Evolutionary conservation across 2,113 vertebrate genomes (phyloP).

Genomic region (Triplophysa siluroides): DNA sequence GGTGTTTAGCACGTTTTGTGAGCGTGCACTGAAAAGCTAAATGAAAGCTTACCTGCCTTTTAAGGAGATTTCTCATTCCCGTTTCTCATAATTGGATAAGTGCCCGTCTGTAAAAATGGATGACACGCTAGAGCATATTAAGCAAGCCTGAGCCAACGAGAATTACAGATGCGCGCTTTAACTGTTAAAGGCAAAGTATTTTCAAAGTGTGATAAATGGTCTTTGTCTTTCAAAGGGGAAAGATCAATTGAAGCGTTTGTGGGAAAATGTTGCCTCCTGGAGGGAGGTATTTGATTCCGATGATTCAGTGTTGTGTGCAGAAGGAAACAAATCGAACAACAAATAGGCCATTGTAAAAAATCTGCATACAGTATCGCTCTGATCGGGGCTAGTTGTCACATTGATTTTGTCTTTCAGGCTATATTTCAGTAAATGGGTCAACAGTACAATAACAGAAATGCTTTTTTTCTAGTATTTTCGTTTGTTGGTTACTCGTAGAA

Average conservation of each 20-base stretch:
- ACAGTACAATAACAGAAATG: too few relatives aligned
- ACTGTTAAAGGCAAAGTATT: slow-evolving; percentile 68
- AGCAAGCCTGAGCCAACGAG: slow-evolving; percentile 61
- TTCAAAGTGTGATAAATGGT: slow-evolving; percentile 70
- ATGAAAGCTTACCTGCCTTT: slow-evolving; percentile 59
- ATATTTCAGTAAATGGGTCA: too few relatives aligned
- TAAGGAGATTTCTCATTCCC: slow-evolving; percentile 35
- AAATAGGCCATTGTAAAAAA: not conserved
- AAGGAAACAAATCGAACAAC: not conserved
- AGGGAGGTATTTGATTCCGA: slow-evolving; percentile 37
- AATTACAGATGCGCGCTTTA: slow-evolving; percentile 64
- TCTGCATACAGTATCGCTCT: too few relatives aligned
- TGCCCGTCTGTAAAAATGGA: slow-evolving; percentile 61
- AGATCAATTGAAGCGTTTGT: slow-evolving; percentile 54
- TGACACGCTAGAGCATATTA: slow-evolving; percentile 57
- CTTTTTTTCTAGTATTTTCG: too few relatives aligned
- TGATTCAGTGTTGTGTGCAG: not conserved
- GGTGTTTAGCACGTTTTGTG: slow-evolving; percentile 45
- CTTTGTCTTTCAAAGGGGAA: slow-evolving; percentile 55
- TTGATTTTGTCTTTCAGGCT: too few relatives aligned
- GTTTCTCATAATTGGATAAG: slow-evolving; percentile 65
- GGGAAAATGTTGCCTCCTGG: slow-evolving; percentile 55
- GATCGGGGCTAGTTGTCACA: too few relatives aligned
- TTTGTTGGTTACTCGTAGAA: too few relatives aligned
- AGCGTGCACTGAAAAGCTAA: slow-evolving; percentile 15